Evolutionary conservation across 2,888 invertebrate species (phyloP).

Genomic region (Silvanus unidentatus): DNA sequence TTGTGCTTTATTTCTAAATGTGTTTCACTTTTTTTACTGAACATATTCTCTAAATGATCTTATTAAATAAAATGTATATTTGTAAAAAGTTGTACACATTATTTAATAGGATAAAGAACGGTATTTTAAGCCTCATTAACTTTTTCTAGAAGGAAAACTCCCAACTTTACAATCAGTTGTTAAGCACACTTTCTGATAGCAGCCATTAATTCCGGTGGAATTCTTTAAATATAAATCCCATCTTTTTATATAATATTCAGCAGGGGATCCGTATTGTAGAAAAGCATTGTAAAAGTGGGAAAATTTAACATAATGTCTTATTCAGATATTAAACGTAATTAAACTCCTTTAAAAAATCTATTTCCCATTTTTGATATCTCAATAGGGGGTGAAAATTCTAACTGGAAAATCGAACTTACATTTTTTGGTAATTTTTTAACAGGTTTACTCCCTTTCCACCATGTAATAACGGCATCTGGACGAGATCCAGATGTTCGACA

Average conservation of each 20-base stretch:
- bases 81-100: background rate
- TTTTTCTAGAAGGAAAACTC: constrained; percentile 16
- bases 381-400: no score
- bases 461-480: constrained; percentile 78
- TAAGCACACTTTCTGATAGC: constrained; percentile 26
- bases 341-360: no score
- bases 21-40: no score
- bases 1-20: no score
- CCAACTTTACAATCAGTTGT: constrained; percentile 26
- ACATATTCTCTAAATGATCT: no score
- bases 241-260: constrained; percentile 26
- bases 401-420: constrained; percentile 59
- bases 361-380: no score
- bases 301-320: no score
- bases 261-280: constrained; percentile 8
- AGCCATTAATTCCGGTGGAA: constrained; percentile 23
- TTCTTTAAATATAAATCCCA: constrained; percentile 20
- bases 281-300: no score
- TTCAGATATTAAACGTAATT: no score
- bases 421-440: constrained; percentile 74
- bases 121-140: constrained; percentile 30
- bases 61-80: no score
- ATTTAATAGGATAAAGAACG: constrained; percentile 22
- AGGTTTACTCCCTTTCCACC: constrained; percentile 84
- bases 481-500: constrained; percentile 81